Evolutionary conservation across 1,140 invertebrate species (phyloP).

Genomic region (Bilobella aurantiaca): DNA sequence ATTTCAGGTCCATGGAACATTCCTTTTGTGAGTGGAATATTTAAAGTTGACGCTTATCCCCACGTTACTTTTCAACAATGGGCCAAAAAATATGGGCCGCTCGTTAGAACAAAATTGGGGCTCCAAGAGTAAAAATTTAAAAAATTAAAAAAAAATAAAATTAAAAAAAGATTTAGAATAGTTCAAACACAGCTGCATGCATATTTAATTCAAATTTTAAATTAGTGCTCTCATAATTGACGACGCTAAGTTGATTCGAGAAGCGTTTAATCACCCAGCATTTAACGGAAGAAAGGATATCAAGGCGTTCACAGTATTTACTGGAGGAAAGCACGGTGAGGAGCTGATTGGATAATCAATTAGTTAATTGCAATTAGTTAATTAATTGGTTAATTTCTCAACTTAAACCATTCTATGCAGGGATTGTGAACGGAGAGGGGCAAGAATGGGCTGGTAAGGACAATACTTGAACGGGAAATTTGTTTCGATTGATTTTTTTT

Average conservation of each 20-base stretch:
- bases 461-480: not conserved
- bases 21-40: not conserved
- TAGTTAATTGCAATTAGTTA: not conserved
- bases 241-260: constrained; percentile 10
- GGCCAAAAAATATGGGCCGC: not conserved
- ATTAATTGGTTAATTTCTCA: not conserved
- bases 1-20: not conserved
- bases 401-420: not conserved
- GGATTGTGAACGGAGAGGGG: constrained; percentile 21
- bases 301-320: not conserved
- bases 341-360: not conserved
- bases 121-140: not conserved
- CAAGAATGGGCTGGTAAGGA: not conserved
- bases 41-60: not conserved
- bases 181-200: no score
- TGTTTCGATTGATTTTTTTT: not conserved
- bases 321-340: not conserved
- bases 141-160: not conserved
- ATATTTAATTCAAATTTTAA: not conserved
- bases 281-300: constrained; percentile 14
- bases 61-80: not conserved
- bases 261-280: constrained; percentile 14
- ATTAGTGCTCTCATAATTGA: constrained; percentile 22
- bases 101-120: not conserved
- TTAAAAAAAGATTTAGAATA: not conserved